These are phyloP conservation scores for Hyppa rectilinea DNA, from an alignment of 2,888 invertebrate species.

Conservation along the genomic window DNA sequence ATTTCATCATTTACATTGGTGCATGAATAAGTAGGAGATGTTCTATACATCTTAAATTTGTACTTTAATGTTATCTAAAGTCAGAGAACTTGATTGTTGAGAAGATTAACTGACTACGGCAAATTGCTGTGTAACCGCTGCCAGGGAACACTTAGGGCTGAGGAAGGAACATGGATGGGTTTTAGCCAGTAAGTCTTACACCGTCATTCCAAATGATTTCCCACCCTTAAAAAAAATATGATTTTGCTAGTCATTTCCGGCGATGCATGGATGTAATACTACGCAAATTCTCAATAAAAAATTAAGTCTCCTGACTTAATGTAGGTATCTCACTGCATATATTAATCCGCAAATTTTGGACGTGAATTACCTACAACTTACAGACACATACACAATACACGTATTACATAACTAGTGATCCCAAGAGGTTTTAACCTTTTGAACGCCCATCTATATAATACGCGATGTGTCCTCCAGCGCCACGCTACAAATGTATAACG, in stretches of 20 bases:
- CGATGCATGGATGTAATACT: not conserved
- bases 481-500: no score
- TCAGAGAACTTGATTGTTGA: slow-evolving; percentile 4
- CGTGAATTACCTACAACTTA: slow-evolving; percentile 24
- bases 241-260: not conserved
- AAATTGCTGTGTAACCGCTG: slow-evolving; percentile 1
- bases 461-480: no score
- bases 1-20: slow-evolving; percentile 7
- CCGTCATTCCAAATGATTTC: no score
- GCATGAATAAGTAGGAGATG: slow-evolving; percentile 2
- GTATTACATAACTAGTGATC: slow-evolving; percentile 45
- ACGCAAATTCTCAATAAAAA: slow-evolving; percentile 10
- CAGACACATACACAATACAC: slow-evolving; percentile 12
- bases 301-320: not conserved
- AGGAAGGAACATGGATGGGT: no score
- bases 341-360: not conserved
- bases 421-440: no score
- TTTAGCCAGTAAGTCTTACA: no score
- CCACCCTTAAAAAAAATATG: no score
- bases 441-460: no score
- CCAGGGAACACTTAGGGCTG: no score
- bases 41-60: slow-evolving; percentile 39
- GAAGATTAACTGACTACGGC: not conserved
- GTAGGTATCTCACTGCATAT: slow-evolving; percentile 17
- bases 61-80: slow-evolving; percentile 33